phyloP scores from a whole-genome alignment of 2,113 vertebrate species.

The Egretta garzetta region DNA sequence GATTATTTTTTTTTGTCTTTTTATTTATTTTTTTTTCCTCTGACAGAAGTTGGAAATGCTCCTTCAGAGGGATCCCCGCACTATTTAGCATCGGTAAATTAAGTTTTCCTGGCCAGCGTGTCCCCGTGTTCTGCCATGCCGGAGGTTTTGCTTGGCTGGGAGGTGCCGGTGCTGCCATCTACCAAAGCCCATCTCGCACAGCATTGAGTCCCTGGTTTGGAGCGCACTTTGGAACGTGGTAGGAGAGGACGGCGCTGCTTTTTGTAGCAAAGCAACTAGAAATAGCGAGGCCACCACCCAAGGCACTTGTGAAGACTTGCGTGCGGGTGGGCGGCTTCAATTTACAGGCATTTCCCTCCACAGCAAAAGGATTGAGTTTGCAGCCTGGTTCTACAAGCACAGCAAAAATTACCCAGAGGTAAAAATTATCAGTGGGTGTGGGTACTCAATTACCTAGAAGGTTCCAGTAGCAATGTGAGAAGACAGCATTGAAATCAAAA shows the following conservation, averaged over 20 bases:
- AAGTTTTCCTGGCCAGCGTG: background rate
- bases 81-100: background rate
- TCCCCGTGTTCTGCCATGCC: background rate
- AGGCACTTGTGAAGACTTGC: background rate
- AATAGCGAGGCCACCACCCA: background rate
- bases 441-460: background rate
- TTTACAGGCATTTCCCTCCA: background rate
- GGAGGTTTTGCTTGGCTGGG: background rate
- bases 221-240: background rate
- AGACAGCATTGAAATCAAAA: background rate
- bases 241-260: background rate
- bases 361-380: background rate
- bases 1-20: background rate
- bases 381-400: too few relatives aligned
- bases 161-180: background rate
- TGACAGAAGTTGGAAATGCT: background rate
- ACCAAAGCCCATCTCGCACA: background rate
- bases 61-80: background rate
- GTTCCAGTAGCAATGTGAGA: background rate
- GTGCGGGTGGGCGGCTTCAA: background rate
- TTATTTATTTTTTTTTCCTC: background rate
- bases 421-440: background rate
- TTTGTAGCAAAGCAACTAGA: background rate
- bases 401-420: background rate
- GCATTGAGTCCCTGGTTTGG: background rate